These are phyloP conservation scores for Pitta sordida DNA, from an alignment of 2,113 vertebrate species.

Conservation along the genomic window DNA sequence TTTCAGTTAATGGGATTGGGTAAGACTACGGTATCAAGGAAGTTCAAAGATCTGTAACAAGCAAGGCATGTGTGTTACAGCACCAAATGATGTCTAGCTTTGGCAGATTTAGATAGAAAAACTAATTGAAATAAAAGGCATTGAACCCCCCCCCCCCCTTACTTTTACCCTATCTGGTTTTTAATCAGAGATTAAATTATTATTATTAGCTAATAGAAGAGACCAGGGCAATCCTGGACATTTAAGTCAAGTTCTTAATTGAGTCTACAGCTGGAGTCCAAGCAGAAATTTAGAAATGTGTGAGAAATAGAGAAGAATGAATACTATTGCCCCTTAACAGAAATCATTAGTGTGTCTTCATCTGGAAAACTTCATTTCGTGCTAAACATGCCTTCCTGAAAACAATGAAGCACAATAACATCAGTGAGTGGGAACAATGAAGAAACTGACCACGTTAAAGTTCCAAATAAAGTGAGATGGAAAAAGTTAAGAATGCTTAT, in stretches of 20 bases:
- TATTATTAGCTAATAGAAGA: background rate
- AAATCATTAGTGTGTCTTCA: background rate
- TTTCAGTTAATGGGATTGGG: background rate
- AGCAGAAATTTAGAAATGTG: background rate
- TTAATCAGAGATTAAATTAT: background rate
- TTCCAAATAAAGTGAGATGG: background rate
- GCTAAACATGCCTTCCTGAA: background rate
- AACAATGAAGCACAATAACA: background rate
- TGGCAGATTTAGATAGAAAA: background rate
- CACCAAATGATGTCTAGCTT: background rate
- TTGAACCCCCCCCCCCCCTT: background rate
- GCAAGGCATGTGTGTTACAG: background rate
- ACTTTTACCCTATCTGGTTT: background rate
- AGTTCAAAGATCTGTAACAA: background rate
- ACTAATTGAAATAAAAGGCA: background rate
- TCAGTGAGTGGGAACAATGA: background rate
- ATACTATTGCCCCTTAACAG: background rate
- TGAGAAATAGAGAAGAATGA: background rate
- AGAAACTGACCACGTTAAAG: background rate
- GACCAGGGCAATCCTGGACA: background rate
- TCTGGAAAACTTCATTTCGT: background rate
- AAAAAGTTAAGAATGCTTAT: slow-evolving; percentile 1
- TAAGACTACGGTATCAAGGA: background rate
- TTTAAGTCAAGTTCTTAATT: background rate
- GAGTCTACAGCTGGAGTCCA: background rate